Conservation (phyloP, 2,113 vertebrate genomes). For the Psilopsiagon aymara region DNA sequence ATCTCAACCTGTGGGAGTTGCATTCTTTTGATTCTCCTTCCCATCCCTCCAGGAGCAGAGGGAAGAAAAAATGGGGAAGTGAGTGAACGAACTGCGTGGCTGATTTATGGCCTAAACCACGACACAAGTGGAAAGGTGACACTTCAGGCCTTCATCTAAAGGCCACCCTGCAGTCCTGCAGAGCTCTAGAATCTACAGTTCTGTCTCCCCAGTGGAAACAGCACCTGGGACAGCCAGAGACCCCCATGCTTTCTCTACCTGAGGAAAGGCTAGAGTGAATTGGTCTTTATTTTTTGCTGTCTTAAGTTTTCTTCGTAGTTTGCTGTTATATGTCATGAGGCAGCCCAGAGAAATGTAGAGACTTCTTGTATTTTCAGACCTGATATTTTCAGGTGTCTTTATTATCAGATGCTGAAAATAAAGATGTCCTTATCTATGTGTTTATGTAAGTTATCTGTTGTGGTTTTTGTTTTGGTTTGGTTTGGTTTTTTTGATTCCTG, state of each 20-base stretch:
- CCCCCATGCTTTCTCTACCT: not conserved
- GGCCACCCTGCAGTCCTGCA: not conserved
- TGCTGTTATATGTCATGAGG: not conserved
- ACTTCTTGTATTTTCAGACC: not conserved
- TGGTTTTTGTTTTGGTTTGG: no score
- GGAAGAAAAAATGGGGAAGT: no score
- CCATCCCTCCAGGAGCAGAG: no score
- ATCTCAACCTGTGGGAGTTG: no score
- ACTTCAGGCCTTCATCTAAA: not conserved
- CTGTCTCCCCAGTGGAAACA: accelerated
- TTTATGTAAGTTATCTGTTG: not conserved
- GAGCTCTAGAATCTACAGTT: not conserved
- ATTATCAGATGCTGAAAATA: not conserved
- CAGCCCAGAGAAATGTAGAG: not conserved
- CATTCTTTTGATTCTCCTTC: no score
- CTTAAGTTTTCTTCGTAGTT: not conserved
- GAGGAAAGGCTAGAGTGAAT: not conserved
- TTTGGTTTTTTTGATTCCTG: not conserved
- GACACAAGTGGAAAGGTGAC: not conserved
- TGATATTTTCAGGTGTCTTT: not conserved
- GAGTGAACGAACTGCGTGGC: no score
- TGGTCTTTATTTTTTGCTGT: not conserved
- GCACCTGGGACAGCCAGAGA: accelerated
- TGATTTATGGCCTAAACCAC: no score
- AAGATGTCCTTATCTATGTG: not conserved